phyloP scores from a whole-genome alignment of 1,140 invertebrate genomes.

The Centruroides vittatus region DNA sequence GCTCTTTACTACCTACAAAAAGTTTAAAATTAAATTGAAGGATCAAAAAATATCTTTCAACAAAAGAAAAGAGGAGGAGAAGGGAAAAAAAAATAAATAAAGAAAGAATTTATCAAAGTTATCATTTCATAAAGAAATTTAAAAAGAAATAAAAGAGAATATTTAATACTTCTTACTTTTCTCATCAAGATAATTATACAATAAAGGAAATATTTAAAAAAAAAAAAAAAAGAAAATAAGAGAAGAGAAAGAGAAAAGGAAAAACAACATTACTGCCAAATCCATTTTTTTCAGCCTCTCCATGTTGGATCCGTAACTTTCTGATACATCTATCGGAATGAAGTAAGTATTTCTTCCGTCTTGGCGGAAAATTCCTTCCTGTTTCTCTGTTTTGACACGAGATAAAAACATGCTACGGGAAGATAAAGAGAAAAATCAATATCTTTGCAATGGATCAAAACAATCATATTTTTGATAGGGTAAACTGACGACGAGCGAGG shows the following conservation, averaged over 20 bases:
- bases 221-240: too few relatives aligned
- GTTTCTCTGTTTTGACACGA: constrained; percentile 49
- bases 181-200: too few relatives aligned
- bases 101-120: too few relatives aligned
- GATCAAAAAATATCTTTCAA: neutral
- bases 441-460: too few relatives aligned
- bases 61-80: neutral
- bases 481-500: too few relatives aligned
- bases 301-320: too few relatives aligned
- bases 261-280: too few relatives aligned
- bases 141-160: neutral
- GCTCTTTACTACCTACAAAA: neutral
- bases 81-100: too few relatives aligned
- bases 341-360: constrained; percentile 72
- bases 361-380: constrained; percentile 54
- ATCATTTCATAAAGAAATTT: neutral
- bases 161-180: neutral
- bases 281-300: too few relatives aligned
- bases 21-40: neutral
- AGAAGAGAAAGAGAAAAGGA: too few relatives aligned
- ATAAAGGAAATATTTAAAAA: too few relatives aligned
- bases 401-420: constrained; percentile 41
- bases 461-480: too few relatives aligned
- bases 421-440: neutral
- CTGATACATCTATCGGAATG: constrained; percentile 45